Base-by-base conservation (phyloP, 2,888 invertebrate species). In the Hirtodrosophila histrioides region DNA sequence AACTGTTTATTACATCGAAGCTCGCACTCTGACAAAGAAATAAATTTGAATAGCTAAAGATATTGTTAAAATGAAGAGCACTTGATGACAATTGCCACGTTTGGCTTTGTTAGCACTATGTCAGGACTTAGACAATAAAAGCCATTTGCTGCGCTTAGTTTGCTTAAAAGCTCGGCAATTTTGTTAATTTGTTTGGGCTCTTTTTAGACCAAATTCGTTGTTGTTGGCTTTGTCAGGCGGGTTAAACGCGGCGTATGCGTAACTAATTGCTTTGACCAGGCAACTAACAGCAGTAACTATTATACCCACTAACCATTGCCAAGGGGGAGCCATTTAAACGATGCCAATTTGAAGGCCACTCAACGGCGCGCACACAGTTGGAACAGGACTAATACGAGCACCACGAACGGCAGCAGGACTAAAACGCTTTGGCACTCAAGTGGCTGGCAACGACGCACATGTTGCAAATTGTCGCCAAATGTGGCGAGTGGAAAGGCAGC, bases 401-500 rank as follows among this genome's bases (percentile, higher is more conserved):
- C n/a, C 2, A 4, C n/a, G 4, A 36, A 17, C n/a, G 29, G 36
- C 3, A 33, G 33, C n/a, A 46, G 31, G 35, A 33, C 24, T 12
- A 50, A 36, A 17, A 44, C 45, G 54, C 46, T 61, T 61, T 48
- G 56, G 37, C 55, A 60, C 65, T 76, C 54, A 57, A 66, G 56
- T 61, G 66, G 41, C 65, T 70, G 36, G 39, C 37, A 55, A 65
- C 55, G 75, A 79, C 68, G 73, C 77, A 77, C 73, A 76, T 77
- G 81, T 80, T 63, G 77, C 81, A 80, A 77, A 80, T 77, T 77
- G 80, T 77, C 77, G 61, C 74, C 58, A 78, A 78, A 67, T 69
- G 69, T 60, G 66, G 36, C 24, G 8, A 12, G 27, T 12, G 29
- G 4, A 29, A 50, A 17, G 35, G 10, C 31, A n/a, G 40, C 31